Base-by-base conservation (phyloP, 2,113 vertebrate species). In the Hystrix cristata region DNA sequence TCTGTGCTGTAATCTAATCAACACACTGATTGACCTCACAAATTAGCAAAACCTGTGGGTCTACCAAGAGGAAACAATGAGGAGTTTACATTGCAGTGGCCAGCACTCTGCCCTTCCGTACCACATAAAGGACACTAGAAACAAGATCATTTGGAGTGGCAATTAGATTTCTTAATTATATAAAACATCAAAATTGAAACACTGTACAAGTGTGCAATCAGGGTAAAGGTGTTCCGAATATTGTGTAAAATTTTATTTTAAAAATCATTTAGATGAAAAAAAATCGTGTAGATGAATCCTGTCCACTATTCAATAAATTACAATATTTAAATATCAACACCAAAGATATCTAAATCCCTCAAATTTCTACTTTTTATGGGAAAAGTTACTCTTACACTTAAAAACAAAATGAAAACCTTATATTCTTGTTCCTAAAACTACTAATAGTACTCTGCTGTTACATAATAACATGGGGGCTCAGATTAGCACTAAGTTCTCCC, bases 291-390 rank as follows among this genome's bases (percentile, higher is more conserved):
- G 18, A 15, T 83, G 31, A 74, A 48, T 65, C 31, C 25, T 57
- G 2, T 31, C 59, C 2, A 69, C 31, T 29, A 86, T n/a, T 48
- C 69, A 95, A 5, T 51, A 60, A 76, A n/a, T 55, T 90, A 64
- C 59, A 51, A 62, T 34, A 90, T 64, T 64, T 89, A 89, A 93
- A 79, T 19, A 87, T 31, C 55, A 92, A 84, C 34, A 82, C 21
- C 59, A 62, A 95, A 72, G 53, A 94, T 94, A 89, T n/a, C 43
- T 71, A 91, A 51, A 84, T 53, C 74, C 4, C 74, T 94, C 51
- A 62, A 91, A 83, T 62, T 78, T 12, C 48, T 89, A 34, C 10
- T 48, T 82, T 57, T 78, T 84, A 86, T n/a, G 9, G 46, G 12
- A 87, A 79, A 74, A 14, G 67, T 46, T 15, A 90, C 29, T 46